These are phyloP conservation scores for Myrmecobius fasciatus DNA, from an alignment of 2,113 vertebrate genomes.

Conservation along the genomic window DNA sequence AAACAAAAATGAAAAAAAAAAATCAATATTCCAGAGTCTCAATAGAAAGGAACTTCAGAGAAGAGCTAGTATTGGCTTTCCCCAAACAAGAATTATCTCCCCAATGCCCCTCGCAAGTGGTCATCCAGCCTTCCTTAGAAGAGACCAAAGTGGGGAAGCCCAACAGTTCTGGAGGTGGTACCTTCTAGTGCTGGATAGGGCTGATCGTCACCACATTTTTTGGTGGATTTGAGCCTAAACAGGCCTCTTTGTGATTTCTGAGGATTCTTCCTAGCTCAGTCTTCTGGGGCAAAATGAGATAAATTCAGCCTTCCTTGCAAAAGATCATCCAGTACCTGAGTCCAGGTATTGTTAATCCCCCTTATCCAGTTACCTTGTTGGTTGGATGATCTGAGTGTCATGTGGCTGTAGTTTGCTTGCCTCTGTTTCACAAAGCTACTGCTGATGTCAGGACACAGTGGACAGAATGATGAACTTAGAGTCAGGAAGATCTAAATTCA, in stretches of 20 bases:
- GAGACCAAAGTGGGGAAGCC: background rate
- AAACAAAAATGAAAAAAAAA: background rate
- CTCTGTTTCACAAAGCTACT: background rate
- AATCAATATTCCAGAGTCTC: background rate
- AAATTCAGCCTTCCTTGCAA: background rate
- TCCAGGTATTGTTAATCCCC: no score
- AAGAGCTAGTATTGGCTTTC: background rate
- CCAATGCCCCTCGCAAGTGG: background rate
- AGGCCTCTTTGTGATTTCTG: background rate
- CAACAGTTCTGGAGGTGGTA: no score
- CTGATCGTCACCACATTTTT: background rate
- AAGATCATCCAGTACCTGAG: background rate
- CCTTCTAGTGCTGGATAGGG: no score
- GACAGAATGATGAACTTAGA: no score
- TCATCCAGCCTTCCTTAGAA: background rate
- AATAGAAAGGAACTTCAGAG: no score
- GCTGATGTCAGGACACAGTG: no score
- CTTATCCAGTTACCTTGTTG: background rate
- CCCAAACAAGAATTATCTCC: background rate
- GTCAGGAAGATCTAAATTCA: no score
- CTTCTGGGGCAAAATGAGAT: background rate
- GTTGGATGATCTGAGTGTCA: background rate
- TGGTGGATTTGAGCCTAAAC: background rate
- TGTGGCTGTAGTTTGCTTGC: background rate
- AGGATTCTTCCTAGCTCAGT: background rate